Base-by-base conservation (phyloP, 2,888 invertebrate genomes). In the Eurois occulta region DNA sequence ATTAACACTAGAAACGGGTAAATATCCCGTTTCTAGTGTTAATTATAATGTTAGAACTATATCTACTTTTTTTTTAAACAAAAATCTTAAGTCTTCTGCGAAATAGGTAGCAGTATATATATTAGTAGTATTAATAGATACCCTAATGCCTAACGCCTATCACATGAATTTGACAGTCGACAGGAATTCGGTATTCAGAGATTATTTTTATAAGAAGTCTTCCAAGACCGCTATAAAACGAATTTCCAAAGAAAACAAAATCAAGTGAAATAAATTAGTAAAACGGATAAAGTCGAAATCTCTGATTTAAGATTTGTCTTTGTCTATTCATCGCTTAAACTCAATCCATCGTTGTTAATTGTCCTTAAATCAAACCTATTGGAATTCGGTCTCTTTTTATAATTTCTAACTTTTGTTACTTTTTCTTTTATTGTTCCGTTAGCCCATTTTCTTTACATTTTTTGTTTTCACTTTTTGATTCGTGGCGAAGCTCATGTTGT, bases 361-460 rank as follows among this genome's bases (percentile, higher is more conserved):
- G 24, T 43, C 28, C 6, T 18, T 80, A 41, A 77, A 80, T 73
- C 52, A 81, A 60, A 35, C 35, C 8, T 24, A 38, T 38, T 60
- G 60, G 18, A 79, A 46, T 18, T 43, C 7, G 13, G 4, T 11
- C 18, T 24, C 38, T 35, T 28, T 43, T 43, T 10, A 41, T 43
- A 43, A 64, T 55, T 78, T 80, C 10, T 32, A 18, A 43, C 41
- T 24, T 81, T 64, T 64, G 18, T 65, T 41, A 28, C 16, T 48
- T 48, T 48, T 21, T 24, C 24, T 11, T 52, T 52, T 52, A 7
- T 58, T 28, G 0, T 2, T 58, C 6, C 6, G 5, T 28, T 28
- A 16, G 6, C 2, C 1, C 1, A n/a, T n/a, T 55, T n/a, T 21
- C 18, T 24, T 38, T 38, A 7, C 38, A 7, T 7, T 16, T 28